Evolutionary conservation across 2,888 invertebrate species (phyloP).

Genomic region (Syrista parreyssii): DNA sequence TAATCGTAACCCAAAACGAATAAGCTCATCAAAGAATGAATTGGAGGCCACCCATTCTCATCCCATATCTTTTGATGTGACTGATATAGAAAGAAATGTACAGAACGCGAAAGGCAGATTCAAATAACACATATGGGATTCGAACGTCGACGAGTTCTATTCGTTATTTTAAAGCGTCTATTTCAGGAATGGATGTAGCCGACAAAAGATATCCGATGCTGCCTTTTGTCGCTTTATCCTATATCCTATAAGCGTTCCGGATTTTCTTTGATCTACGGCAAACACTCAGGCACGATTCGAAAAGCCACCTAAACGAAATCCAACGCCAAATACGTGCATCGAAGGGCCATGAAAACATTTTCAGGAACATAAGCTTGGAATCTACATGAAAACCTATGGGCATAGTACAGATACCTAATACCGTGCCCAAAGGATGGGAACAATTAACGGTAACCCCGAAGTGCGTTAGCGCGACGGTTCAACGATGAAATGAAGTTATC

Average conservation of each 20-base stretch:
- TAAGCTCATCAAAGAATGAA: neutral
- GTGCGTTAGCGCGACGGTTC: neutral
- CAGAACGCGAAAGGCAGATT: neutral
- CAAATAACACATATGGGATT: neutral
- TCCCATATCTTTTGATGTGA: neutral
- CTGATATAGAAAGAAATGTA: neutral
- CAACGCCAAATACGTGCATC: neutral
- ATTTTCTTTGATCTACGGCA: neutral
- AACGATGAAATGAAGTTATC: conserved; percentile 50
- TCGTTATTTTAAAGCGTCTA: neutral
- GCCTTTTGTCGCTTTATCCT: neutral
- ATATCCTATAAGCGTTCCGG: neutral
- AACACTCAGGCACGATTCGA: neutral
- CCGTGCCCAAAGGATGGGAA: neutral
- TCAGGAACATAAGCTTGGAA: neutral
- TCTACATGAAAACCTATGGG: neutral
- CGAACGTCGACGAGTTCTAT: neutral
- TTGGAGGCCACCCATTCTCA: neutral
- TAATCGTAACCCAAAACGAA: neutral
- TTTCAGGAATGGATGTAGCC: neutral
- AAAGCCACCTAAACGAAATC: neutral
- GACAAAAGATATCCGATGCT: neutral
- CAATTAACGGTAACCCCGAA: neutral
- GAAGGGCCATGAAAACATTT: neutral
- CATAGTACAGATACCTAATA: neutral